Evolutionary conservation across 1,140 invertebrate species (phyloP).

Genomic region (Drosophila kikkawai): DNA sequence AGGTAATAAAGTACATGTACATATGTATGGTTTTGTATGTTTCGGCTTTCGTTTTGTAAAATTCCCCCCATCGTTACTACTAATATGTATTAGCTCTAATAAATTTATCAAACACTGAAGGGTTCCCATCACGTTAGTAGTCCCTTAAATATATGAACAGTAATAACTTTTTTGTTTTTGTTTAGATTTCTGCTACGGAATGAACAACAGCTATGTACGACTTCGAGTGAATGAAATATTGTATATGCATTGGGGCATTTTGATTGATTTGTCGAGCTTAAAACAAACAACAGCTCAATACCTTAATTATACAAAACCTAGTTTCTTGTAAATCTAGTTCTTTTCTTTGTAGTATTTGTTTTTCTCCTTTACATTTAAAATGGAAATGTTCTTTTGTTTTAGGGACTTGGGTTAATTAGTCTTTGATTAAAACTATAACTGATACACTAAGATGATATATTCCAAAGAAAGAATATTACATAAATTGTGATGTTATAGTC

Average conservation of each 20-base stretch:
- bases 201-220: constrained; percentile 68
- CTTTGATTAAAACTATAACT: not conserved
- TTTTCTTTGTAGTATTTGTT: constrained; percentile 6
- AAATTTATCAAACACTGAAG: constrained; percentile 70
- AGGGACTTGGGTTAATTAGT: not conserved
- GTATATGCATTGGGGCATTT: constrained; percentile 40
- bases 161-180: constrained; percentile 58
- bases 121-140: constrained; percentile 70
- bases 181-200: constrained; percentile 57
- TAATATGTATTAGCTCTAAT: constrained; percentile 32
- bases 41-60: constrained; percentile 64
- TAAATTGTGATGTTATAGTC: not conserved
- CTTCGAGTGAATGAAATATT: constrained; percentile 38
- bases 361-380: constrained; percentile 9
- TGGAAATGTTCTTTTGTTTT: constrained; percentile 3
- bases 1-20: constrained; percentile 70
- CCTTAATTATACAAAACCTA: constrained; percentile 48
- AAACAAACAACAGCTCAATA: constrained; percentile 27
- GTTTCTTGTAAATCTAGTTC: constrained; percentile 42
- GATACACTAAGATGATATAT: not conserved
- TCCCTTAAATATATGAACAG: constrained; percentile 44
- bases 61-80: constrained; percentile 37
- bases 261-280: constrained; percentile 45
- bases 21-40: constrained; percentile 59
- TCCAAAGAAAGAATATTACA: not conserved